Percentiles rank a stretch among this genome's conserved stretches.
phyloP scores from a whole-genome alignment of 1,140 invertebrate species.

The Saccostrea cuccullata region DNA sequence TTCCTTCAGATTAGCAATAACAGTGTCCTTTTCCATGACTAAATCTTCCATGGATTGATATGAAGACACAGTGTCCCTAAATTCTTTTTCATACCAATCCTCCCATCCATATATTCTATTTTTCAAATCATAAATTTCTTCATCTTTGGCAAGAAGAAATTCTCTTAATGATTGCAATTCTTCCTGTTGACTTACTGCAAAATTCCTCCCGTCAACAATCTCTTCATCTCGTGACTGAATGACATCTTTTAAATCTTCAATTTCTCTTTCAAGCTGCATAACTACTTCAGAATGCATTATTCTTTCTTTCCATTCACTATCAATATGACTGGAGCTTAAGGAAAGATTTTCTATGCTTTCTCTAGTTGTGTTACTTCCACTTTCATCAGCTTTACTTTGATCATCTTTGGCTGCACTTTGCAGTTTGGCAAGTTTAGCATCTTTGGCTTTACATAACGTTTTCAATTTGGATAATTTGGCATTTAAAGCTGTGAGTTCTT shows the following conservation, averaged over 20 bases:
- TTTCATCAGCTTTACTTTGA: neutral
- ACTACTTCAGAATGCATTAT: conserved; percentile 20
- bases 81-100: conserved; percentile 52
- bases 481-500: conserved; percentile 37
- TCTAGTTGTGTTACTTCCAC: neutral
- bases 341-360: conserved; percentile 1
- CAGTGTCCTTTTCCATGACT: neutral
- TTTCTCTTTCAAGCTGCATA: conserved; percentile 30
- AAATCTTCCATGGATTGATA: neutral
- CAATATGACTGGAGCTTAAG: neutral
- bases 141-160: neutral
- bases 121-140: conserved; percentile 39
- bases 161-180: conserved; percentile 9
- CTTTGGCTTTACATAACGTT: conserved; percentile 57
- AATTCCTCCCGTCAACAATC: conserved; percentile 10
- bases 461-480: conserved; percentile 44
- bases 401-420: conserved; percentile 42
- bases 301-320: neutral
- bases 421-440: conserved; percentile 43
- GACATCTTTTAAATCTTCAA: conserved; percentile 24
- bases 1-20: conserved; percentile 22
- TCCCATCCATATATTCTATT: conserved; percentile 44
- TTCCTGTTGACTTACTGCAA: neutral
- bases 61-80: conserved; percentile 33
- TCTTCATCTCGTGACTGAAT: conserved; percentile 25